Base-by-base conservation (phyloP, 2,888 invertebrate genomes). In the Omphaloscelis lunosa region DNA sequence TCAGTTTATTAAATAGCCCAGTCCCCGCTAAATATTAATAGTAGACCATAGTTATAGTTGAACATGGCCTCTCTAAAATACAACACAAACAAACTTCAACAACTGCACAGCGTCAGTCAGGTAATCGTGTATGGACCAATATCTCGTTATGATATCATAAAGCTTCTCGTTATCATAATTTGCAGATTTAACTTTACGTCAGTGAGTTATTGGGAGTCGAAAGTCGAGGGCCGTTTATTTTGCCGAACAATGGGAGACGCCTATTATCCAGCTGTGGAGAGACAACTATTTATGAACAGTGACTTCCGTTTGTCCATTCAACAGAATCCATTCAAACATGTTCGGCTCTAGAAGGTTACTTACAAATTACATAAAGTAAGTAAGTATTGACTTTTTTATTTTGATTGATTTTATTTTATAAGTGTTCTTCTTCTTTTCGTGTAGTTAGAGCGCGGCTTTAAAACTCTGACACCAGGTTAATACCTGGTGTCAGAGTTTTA, bases 191-290 rank as follows among this genome's bases (percentile, higher is more conserved):
- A 20, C 8, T 51, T 71, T 34, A 58, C 45, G 12, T 34, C 27
- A 51, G 12, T 67, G 53, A 79, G 45, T 66, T 53, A 72, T 41
- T 27, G 3, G 27, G 56, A 74, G 63, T 56, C 34, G 51, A 63
- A 67, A 68, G 62, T 58, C 59, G 59, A 15, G 58, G 27, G 29
- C 53, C 80, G 63, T 79, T 74, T 67, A 71, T 62, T 74, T 59
- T 39, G 23, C 58, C 27, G 11, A 79, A 84, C 71, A 82, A 84
- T 79, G 48, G 67, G 29, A 63, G 48, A 41, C 59, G 67, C 48
- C 70, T 63, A n/a, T 27, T 27, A 56, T 12, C 53, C 71, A 71
- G 20, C 29, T 59, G 67, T 53, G 15, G 48, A 45, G 41, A 65
- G 45, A 69, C 15, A 53, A 48, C 67, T 58, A 29, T 29, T 76